These are phyloP conservation scores for Trichomalopsis sarcophagae DNA, from an alignment of 1,140 invertebrate species.

Conservation along the genomic window DNA sequence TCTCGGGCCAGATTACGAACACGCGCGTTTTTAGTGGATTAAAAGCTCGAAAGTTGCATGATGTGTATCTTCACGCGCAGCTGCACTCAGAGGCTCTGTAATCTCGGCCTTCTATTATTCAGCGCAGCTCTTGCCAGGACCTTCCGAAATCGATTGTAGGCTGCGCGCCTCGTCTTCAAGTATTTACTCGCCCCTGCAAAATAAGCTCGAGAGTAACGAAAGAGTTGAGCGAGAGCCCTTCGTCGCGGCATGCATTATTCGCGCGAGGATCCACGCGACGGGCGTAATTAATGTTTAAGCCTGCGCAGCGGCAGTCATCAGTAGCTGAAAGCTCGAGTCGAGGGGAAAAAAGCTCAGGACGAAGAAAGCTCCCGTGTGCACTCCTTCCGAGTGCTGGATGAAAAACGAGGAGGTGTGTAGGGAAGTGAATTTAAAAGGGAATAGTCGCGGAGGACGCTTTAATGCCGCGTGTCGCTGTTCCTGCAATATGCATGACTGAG, in stretches of 20 bases:
- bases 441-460: constrained; percentile 29
- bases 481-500: neutral
- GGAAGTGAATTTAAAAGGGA: constrained; percentile 27
- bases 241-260: constrained; percentile 51
- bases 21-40: too few relatives aligned
- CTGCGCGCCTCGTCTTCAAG: neutral
- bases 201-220: neutral
- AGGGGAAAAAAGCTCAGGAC: constrained; percentile 3
- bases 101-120: neutral
- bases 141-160: neutral
- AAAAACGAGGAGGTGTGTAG: neutral
- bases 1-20: too few relatives aligned
- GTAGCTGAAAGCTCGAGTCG: neutral
- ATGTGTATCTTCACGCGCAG: too few relatives aligned
- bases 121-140: neutral
- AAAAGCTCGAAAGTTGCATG: too few relatives aligned
- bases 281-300: constrained; percentile 57
- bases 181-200: neutral
- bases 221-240: constrained; percentile 3
- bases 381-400: neutral
- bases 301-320: neutral
- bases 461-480: constrained; percentile 23
- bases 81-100: too few relatives aligned
- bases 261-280: constrained; percentile 38
- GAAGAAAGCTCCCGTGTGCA: neutral